Base-by-base conservation (phyloP, 2,888 invertebrate species). In the Tinea trinotella region DNA sequence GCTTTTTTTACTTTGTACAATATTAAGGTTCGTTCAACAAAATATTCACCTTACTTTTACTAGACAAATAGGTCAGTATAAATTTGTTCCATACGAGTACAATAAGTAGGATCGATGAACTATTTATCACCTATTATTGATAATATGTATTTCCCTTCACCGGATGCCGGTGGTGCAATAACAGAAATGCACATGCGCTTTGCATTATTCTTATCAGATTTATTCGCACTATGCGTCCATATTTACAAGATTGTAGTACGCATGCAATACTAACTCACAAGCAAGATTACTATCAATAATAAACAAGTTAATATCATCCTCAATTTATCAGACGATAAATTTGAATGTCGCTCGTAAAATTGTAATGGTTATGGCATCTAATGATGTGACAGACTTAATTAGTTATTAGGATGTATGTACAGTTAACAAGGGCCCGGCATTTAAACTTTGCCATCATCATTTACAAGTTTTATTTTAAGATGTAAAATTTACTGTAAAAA, bases 131-230 rank as follows among this genome's bases (percentile, higher is more conserved):
- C 17, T 10, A 1, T 2, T 19, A 17, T 3, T 46, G 46, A 46
- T 46, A n/a, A n/a, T n/a, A 46, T 46, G 13, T 50, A 50, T 50
- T 54, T 60, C 56, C 59, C 49, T 58, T 62, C 61, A 60, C 64
- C 61, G 62, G 63, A 64, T 62, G 55, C 57, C 54, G 17, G 53
- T 58, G 56, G 52, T 50, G 57, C 54, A 62, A 59, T 40, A 53
- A 24, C 40, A 34, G 52, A 56, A 59, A 58, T 56, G 57, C 59
- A 54, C 55, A 56, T 59, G 56, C 56, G 55, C 55, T 56, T 57
- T 59, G 57, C 54, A 57, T 44, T 50, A 49, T 15, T 53, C 50
- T 56, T 57, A 56, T 58, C 58, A 58, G 54, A 57, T 57, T 34
- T 53, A 53, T 56, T 56, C 56, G 56, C 57, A 55, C 55, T 52